Evolutionary conservation across 2,888 invertebrate genomes (phyloP), one percentile per base, ranked within the genome.

Genomic region (Lithosia quadra): DNA sequence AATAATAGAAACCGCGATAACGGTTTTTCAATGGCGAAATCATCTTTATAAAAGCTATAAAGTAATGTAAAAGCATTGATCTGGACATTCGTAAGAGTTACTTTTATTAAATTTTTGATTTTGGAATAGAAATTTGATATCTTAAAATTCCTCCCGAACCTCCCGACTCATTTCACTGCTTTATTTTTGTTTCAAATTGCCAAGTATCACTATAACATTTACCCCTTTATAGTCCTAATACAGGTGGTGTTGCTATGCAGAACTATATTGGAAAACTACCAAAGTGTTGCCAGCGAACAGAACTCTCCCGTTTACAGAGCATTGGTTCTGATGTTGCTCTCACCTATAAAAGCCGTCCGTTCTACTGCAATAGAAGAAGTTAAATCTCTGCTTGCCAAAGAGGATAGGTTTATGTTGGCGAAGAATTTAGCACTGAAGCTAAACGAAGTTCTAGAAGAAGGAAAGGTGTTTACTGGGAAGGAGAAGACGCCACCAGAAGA

Each of bases 161-260:
- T 18, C 9, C 49, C 49, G n/a, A 49, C 49, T 49, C 18, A 9
- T 49, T 0, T n/a, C 0, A 49, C 49, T 49, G 49, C 49, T 49
- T 49, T n/a, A n/a, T 39, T 62, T 74, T 66, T 63, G 65, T 75
- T 63, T 65, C 34, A 72, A 72, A 65, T 80, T 77, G 78, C 77
- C 79, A 66, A 82, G 79, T 85, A 79, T 84, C 87, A 80, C 90
- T 92, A 89, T 90, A 90, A 83, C 88, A 88, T 87, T 90, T 90
- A 92, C 92, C 90, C 91, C 91, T 92, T 92, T 93, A 91, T 91
- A 95, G 95, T 96, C 92, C 90, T 91, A 86, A 89, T 95, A 92
- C 96, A 97, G 90, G 96, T 98, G 77, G 96, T 97, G 92, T 94
- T 96, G 81, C 95, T 98, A 80, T 97, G 97, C 85, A 97, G 97